phyloP scores from a whole-genome alignment of 1,140 invertebrate species.

The Drosophila grimshawi region DNA sequence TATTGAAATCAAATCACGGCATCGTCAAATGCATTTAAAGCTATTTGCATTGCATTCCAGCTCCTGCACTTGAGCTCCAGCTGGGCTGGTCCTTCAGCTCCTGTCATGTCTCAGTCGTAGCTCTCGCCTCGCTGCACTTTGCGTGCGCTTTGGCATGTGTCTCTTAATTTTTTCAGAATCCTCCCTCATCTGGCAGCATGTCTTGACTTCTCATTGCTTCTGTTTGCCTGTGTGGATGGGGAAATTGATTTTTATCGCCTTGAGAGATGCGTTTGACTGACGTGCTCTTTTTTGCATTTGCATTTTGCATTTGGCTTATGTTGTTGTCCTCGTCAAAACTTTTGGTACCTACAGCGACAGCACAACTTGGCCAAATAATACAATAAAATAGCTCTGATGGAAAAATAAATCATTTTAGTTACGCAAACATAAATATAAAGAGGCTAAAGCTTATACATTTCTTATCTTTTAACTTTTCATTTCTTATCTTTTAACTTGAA shows the following conservation, averaged over 20 bases:
- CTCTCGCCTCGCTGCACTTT: conserved; percentile 33
- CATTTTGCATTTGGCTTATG: neutral
- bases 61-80: neutral
- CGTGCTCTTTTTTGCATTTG: conserved; percentile 10
- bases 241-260: conserved; percentile 77
- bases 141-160: conserved; percentile 64
- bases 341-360: conserved; percentile 1
- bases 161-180: conserved; percentile 58
- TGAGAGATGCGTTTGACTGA: conserved; percentile 58
- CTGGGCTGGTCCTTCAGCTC: neutral
- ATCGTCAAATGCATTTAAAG: conserved; percentile 79
- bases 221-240: conserved; percentile 52
- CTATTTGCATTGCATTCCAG: conserved; percentile 76
- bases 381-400: neutral
- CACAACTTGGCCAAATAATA: neutral
- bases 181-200: neutral
- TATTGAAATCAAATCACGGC: conserved; percentile 79
- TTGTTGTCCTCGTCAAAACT: conserved; percentile 26
- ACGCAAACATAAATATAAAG: too few species aligned
- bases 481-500: too few species aligned
- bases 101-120: conserved; percentile 26
- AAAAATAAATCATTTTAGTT: neutral
- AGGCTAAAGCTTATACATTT: too few species aligned
- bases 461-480: too few species aligned
- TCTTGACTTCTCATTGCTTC: conserved; percentile 34